Evolutionary conservation across 2,113 vertebrate species (phyloP), one percentile per base, ranked within the genome.

Genomic region (Hiodon tergisus): DNA sequence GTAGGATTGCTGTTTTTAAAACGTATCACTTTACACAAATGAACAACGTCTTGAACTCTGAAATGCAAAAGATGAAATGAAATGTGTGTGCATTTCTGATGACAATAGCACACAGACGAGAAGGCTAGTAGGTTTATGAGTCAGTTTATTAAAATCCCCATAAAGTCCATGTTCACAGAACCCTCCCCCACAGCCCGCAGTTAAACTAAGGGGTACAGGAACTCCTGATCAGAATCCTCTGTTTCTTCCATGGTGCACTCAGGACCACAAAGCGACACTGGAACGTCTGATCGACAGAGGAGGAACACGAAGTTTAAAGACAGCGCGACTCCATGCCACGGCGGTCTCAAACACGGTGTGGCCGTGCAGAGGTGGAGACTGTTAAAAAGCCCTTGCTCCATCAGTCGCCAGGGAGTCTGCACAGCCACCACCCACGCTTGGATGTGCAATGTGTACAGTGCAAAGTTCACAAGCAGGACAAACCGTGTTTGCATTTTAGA

Each of bases 191-290:
- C n/a, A n/a, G n/a, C n/a, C n/a, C n/a, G n/a, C n/a, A n/a, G 58
- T 17, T 57, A 14, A 31, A 50, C 57, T 55, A 58, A 47, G 55
- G 51, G 57, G 8, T 61, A 55, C 78, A 79, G 48, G 63, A 62
- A 54, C 55, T 79, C 6, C 48, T 48, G 50, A 76, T 62, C 31
- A 79, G 66, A 67, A 75, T n/a, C 8, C 65, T 62, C 58, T 79
- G 55, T 2, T 63, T 53, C 63, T 72, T 79, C 78, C 74, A 76
- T 2, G 78, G 78, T 51, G 58, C 78, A 68, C 55, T 73, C 69
- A 79, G 55, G 61, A 79, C 70, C 69, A 79, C 74, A 73, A 79
- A 79, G 3, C 69, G 54, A 61, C 78, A 79, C 2, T 4, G 74
- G 9, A 76, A 68, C 16, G 54, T 51, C 78, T 79, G 57, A 1